Evolutionary conservation across 2,113 vertebrate genomes (phyloP).

Genomic region (Oreotrochilus melanogaster): DNA sequence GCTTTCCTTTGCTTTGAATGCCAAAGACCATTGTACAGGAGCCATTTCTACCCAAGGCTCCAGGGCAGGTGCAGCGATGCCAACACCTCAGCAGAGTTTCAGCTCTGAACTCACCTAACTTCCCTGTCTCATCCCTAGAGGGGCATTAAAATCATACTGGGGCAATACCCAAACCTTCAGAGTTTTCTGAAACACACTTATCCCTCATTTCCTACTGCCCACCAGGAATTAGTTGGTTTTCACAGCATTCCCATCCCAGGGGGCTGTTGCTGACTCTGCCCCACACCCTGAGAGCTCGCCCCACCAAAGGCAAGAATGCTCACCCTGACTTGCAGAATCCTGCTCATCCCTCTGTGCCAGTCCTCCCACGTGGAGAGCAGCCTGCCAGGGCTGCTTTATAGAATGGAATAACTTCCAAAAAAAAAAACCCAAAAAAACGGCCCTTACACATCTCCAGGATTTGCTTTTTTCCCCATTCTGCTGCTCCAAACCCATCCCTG

Average conservation of each 20-base stretch:
- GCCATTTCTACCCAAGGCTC: accelerated
- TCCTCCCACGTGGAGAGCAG: constrained; percentile 32
- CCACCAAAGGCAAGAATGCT: constrained; percentile 70
- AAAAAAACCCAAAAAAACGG: neutral
- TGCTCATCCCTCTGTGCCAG: constrained; percentile 57
- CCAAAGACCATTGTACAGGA: neutral
- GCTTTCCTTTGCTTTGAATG: neutral
- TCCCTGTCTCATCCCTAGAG: neutral
- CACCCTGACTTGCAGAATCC: constrained; percentile 54
- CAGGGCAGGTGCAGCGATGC: accelerated
- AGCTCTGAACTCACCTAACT: neutral
- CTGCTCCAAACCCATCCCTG: neutral
- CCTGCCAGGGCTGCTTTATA: constrained; percentile 15
- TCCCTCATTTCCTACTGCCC: neutral
- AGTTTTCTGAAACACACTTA: accelerated
- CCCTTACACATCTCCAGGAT: neutral
- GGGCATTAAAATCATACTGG: neutral
- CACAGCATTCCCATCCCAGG: accelerated
- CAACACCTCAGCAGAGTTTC: neutral
- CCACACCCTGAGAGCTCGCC: neutral
- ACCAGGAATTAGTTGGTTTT: neutral
- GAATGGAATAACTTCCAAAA: neutral
- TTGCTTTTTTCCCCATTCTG: neutral
- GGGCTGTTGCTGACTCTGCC: neutral
- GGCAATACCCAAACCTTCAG: neutral